phyloP scores from a whole-genome alignment of 2,888 invertebrate species.

The Chalcis sispes region DNA sequence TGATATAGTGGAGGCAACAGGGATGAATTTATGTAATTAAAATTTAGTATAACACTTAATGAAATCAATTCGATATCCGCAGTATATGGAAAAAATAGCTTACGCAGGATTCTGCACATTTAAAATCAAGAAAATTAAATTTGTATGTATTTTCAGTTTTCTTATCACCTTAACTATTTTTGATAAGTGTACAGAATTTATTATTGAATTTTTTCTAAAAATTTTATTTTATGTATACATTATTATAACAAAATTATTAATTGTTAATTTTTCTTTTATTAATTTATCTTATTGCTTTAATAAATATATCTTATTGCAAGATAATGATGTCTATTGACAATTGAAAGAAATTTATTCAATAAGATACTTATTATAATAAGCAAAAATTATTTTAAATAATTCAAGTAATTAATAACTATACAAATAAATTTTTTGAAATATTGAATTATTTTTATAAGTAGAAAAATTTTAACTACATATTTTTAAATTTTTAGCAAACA shows the following conservation, averaged over 20 bases:
- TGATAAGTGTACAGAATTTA: no score
- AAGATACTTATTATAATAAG: no score
- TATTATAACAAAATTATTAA: not conserved
- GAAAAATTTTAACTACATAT: no score
- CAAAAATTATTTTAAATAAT: no score
- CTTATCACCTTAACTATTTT: not conserved
- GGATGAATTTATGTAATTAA: slow-evolving; percentile 47
- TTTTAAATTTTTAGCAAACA: no score
- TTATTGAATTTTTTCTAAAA: not conserved
- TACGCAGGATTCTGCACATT: slow-evolving; percentile 41
- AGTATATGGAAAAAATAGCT: slow-evolving; percentile 49
- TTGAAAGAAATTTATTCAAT: no score
- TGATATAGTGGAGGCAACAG: slow-evolving; percentile 47
- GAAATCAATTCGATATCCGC: slow-evolving; percentile 45
- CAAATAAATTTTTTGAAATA: no score
- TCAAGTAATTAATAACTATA: no score
- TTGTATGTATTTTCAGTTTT: slow-evolving; percentile 22
- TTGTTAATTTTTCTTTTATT: slow-evolving; percentile 31
- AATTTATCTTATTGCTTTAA: not conserved
- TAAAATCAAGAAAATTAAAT: slow-evolving; percentile 12
- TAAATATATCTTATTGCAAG: no score
- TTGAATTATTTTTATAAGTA: no score
- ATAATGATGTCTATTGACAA: no score
- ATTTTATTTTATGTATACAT: not conserved
- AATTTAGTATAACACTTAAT: slow-evolving; percentile 40